These are phyloP conservation scores for Nothura maculosa DNA, from an alignment of 2,797 vertebrate species.

Conservation along the genomic window DNA sequence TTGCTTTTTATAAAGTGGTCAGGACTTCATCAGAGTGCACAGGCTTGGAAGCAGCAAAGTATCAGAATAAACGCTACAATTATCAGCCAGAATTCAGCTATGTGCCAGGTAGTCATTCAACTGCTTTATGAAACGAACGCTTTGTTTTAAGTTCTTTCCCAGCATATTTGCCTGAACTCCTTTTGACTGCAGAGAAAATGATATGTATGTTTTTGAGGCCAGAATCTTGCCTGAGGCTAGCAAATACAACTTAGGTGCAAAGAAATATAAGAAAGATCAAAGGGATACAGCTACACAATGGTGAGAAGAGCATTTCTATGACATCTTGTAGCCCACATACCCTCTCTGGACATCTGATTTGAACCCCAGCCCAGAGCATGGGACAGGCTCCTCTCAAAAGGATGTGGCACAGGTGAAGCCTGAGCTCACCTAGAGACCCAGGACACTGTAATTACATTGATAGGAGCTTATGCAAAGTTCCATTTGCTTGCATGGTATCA, in stretches of 20 bases:
- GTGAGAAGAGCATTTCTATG: neutral
- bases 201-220: neutral
- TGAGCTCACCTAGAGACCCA: neutral
- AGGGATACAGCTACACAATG: neutral
- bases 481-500: neutral
- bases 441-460: neutral
- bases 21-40: neutral
- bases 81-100: conserved; percentile 12
- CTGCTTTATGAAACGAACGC: neutral
- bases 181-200: neutral
- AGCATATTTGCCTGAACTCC: neutral
- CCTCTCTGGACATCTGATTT: accelerated
- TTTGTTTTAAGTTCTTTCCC: neutral
- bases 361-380: neutral
- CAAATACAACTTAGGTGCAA: neutral
- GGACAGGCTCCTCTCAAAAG: neutral
- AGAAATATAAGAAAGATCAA: neutral
- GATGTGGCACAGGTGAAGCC: neutral
- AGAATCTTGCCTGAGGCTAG: neutral
- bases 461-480: neutral
- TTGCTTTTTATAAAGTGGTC: conserved; percentile 21
- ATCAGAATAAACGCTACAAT: conserved; percentile 6
- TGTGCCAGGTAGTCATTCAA: neutral
- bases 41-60: conserved; percentile 1
- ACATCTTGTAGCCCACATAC: neutral